phyloP scores from a whole-genome alignment of 1,140 invertebrate genomes.

The Paraescarpia echinospica region DNA sequence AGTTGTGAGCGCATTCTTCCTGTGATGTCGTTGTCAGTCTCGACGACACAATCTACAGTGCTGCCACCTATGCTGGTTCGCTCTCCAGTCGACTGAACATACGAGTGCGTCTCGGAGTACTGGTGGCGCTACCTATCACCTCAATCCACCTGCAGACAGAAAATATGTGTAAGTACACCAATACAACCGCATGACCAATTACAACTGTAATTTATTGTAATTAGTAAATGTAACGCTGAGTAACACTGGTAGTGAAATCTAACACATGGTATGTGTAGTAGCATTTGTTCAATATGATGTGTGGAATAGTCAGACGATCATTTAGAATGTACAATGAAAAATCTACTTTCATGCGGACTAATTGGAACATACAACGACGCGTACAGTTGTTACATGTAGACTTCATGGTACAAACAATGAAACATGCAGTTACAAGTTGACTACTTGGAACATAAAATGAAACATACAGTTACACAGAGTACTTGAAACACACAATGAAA shows the following conservation, averaged over 20 bases:
- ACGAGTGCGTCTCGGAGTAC: slow-evolving; percentile 47
- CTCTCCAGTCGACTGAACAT: slow-evolving; percentile 56
- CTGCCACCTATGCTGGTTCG: slow-evolving; percentile 18
- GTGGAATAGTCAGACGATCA: too few relatives aligned
- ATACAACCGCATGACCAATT: too few relatives aligned
- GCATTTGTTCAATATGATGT: background rate
- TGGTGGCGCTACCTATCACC: slow-evolving; percentile 73
- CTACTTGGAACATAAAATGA: too few relatives aligned
- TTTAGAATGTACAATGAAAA: too few relatives aligned
- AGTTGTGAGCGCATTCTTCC: background rate
- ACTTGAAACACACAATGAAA: too few relatives aligned
- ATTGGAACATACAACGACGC: too few relatives aligned
- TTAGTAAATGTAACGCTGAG: background rate
- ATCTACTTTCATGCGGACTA: too few relatives aligned
- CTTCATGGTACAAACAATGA: too few relatives aligned
- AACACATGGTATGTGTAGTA: background rate
- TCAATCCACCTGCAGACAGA: slow-evolving; percentile 71
- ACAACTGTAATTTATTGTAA: background rate
- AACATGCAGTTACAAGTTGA: too few relatives aligned
- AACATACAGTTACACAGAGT: too few relatives aligned
- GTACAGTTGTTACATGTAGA: too few relatives aligned
- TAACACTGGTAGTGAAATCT: background rate
- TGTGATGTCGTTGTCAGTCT: background rate
- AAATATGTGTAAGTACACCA: background rate
- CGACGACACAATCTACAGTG: background rate